These are phyloP conservation scores for Crax fasciolata DNA, from an alignment of 2,797 vertebrate species.

Conservation along the genomic window DNA sequence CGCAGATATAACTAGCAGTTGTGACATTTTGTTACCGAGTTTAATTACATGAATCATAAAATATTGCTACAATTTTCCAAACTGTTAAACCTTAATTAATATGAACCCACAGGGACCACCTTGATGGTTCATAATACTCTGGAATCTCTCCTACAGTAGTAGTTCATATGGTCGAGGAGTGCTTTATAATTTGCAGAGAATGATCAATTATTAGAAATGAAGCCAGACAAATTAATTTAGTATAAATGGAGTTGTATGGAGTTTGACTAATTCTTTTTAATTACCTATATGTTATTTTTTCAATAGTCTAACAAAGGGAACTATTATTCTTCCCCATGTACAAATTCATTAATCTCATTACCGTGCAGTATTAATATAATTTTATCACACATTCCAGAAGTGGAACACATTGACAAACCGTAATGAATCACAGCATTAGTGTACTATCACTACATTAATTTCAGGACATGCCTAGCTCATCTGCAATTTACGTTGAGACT, in stretches of 20 bases:
- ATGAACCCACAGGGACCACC: constrained; percentile 85
- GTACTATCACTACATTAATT: constrained; percentile 91
- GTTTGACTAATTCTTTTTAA: constrained; percentile 99
- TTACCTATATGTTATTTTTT: constrained; percentile 98
- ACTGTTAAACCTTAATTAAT: constrained; percentile 88
- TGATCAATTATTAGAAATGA: constrained; percentile 88
- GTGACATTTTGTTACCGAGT: constrained; percentile 85
- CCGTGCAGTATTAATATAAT: constrained; percentile 99
- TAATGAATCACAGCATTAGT: constrained; percentile 92
- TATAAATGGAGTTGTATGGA: constrained; percentile 86
- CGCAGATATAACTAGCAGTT: constrained; percentile 83
- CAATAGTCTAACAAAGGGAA: constrained; percentile 88
- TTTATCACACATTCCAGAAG: constrained; percentile 99
- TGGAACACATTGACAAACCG: constrained; percentile 87
- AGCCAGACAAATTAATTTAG: constrained; percentile 88
- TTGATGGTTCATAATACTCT: constrained; percentile 83
- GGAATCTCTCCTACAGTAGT: constrained; percentile 74
- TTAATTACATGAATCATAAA: constrained; percentile 89
- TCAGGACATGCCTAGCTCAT: constrained; percentile 86
- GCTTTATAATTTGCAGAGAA: constrained; percentile 82
- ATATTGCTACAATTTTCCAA: constrained; percentile 88
- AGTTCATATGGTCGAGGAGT: constrained; percentile 73
- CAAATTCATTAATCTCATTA: constrained; percentile 99
- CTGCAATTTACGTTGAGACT: constrained; percentile 85
- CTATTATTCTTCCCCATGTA: constrained; percentile 87